Evolutionary conservation across 2,113 vertebrate genomes (phyloP).

Genomic region (Empidonax traillii): DNA sequence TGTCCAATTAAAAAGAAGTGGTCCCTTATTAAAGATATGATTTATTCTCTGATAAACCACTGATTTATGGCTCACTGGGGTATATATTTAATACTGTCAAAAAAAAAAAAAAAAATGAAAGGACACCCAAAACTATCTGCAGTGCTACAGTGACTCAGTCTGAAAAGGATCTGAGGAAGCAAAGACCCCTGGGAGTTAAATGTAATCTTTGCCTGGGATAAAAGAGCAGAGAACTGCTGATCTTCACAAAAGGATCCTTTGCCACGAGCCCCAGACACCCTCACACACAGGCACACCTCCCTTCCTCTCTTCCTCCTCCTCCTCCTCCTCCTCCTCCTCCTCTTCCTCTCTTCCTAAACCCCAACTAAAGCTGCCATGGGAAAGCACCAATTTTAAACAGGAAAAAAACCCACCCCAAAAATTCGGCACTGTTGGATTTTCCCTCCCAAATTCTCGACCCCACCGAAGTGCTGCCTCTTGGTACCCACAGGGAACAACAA

Average conservation of each 20-base stretch:
- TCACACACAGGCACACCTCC: neutral
- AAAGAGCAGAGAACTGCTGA: constrained; percentile 73
- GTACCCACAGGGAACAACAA: neutral
- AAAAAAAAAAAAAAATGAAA: constrained; percentile 61
- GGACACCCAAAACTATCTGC: constrained; percentile 78
- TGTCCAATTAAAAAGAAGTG: constrained; percentile 79
- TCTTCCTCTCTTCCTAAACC: neutral
- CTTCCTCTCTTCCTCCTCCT: neutral
- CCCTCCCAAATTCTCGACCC: neutral
- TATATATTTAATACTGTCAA: constrained; percentile 76
- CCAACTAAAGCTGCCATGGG: neutral
- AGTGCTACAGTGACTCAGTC: constrained; percentile 69
- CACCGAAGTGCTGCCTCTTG: neutral
- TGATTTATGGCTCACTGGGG: constrained; percentile 77
- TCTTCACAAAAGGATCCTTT: constrained; percentile 73
- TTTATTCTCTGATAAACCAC: constrained; percentile 78
- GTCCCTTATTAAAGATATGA: constrained; percentile 78
- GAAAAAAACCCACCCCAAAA: neutral
- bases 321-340: neutral
- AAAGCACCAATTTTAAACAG: constrained; percentile 16
- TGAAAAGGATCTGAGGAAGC: constrained; percentile 78
- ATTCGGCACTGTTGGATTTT: neutral
- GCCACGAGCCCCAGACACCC: neutral
- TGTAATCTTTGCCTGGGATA: constrained; percentile 78
- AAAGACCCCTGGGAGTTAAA: constrained; percentile 76